Evolutionary conservation across 1,140 invertebrate species (phyloP).

Genomic region (Oryzaephilus surinamensis): DNA sequence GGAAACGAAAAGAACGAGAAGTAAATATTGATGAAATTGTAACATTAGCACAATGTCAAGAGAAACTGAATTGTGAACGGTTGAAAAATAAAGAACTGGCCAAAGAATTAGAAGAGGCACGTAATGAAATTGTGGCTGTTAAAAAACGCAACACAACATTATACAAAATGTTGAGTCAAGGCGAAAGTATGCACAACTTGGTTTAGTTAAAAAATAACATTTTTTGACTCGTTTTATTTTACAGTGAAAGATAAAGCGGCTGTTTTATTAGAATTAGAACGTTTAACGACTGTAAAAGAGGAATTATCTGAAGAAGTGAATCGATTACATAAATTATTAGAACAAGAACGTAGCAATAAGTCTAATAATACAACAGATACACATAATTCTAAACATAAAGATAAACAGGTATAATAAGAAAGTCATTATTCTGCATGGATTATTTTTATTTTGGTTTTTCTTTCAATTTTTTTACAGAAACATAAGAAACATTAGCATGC

Average conservation of each 20-base stretch:
- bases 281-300: conserved; percentile 55
- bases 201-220: not conserved
- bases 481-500: not conserved
- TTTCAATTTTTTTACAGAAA: not conserved
- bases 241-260: conserved; percentile 70
- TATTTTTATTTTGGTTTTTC: not conserved
- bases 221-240: conserved; percentile 14
- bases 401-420: not conserved
- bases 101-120: conserved; percentile 49
- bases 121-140: conserved; percentile 57
- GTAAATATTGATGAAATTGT: conserved; percentile 30
- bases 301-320: conserved; percentile 63
- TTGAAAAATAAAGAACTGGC: conserved; percentile 50
- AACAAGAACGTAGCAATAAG: conserved; percentile 66
- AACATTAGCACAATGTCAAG: conserved; percentile 33
- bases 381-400: not conserved
- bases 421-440: not conserved
- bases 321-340: conserved; percentile 56
- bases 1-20: conserved; percentile 37
- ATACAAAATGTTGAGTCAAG: conserved; percentile 63
- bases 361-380: not conserved
- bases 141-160: conserved; percentile 69
- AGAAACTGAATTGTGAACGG: conserved; percentile 55
- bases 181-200: conserved; percentile 55
- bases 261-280: conserved; percentile 62